Conservation (phyloP, 2,113 vertebrate genomes). For the Isichthys henryi region DNA sequence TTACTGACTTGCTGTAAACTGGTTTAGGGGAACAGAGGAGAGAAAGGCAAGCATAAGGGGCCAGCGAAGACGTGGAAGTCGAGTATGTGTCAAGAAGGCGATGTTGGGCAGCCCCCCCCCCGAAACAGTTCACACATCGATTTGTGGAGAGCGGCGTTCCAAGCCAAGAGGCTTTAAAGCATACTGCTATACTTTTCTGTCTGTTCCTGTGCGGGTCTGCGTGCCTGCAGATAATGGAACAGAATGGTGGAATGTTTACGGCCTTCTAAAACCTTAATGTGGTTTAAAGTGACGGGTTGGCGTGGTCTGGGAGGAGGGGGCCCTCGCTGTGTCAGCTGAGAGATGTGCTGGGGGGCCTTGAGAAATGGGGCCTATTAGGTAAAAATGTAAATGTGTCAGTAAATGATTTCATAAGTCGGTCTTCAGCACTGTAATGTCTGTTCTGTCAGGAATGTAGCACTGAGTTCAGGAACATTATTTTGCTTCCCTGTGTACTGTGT, state of each 20-base stretch:
- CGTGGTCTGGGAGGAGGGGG: neutral
- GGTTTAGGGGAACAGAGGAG: neutral
- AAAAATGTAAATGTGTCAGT: neutral
- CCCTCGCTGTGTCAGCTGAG: neutral
- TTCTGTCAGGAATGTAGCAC: neutral
- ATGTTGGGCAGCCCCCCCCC: neutral
- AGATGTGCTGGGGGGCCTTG: neutral
- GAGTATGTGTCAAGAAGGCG: neutral
- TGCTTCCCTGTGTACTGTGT: no score
- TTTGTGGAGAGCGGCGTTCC: neutral
- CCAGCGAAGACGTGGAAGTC: neutral
- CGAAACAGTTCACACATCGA: neutral
- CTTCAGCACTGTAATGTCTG: no score
- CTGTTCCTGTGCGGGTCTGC: no score
- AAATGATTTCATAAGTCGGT: neutral
- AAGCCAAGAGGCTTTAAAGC: neutral
- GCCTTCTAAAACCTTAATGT: slow-evolving; percentile 16
- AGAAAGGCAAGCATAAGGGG: neutral
- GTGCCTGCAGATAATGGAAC: neutral
- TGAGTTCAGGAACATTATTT: neutral
- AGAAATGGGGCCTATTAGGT: neutral
- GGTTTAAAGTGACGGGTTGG: neutral
- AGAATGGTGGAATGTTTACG: slow-evolving; percentile 3
- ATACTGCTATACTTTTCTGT: neutral
- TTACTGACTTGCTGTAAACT: neutral